Percentiles rank a stretch among this genome's conserved stretches.
phyloP scores from a whole-genome alignment of 2,113 vertebrate genomes.

The Cromileptes altivelis region DNA sequence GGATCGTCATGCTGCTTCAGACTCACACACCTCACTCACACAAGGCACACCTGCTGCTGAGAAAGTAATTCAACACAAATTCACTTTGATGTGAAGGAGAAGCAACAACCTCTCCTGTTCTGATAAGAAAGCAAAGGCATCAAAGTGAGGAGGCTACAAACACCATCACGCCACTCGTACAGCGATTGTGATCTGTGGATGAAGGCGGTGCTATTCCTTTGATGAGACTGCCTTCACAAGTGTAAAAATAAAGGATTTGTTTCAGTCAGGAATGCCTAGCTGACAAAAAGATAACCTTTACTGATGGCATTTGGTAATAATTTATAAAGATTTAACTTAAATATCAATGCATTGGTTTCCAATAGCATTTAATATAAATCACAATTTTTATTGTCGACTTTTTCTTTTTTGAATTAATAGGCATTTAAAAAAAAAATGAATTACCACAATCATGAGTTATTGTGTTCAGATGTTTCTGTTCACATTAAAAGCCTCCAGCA shows the following conservation, averaged over 20 bases:
- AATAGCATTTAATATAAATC: background rate
- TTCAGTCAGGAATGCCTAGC: background rate
- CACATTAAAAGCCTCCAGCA: background rate
- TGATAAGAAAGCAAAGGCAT: slow-evolving; percentile 56
- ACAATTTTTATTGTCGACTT: background rate
- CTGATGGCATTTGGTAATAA: slow-evolving; percentile 4
- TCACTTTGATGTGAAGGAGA: slow-evolving; percentile 63
- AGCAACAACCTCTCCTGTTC: slow-evolving; percentile 46
- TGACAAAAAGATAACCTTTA: slow-evolving; percentile 6
- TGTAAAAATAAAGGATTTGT: background rate
- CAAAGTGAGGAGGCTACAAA: slow-evolving; percentile 43
- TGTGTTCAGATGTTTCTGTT: background rate
- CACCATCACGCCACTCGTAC: background rate
- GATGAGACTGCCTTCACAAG: background rate
- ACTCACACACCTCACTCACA: background rate
- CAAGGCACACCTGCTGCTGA: slow-evolving; percentile 63
- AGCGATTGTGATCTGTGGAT: slow-evolving; percentile 21
- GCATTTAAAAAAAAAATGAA: background rate
- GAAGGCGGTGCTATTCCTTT: slow-evolving; percentile 1
- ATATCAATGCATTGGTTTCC: background rate
- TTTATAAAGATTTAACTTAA: background rate
- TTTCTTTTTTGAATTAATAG: background rate
- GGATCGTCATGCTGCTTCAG: slow-evolving; percentile 31
- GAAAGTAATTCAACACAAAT: slow-evolving; percentile 50
- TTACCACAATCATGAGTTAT: background rate